Base-by-base conservation (phyloP, 2,888 invertebrate genomes). In the Lydus trimaculatus region DNA sequence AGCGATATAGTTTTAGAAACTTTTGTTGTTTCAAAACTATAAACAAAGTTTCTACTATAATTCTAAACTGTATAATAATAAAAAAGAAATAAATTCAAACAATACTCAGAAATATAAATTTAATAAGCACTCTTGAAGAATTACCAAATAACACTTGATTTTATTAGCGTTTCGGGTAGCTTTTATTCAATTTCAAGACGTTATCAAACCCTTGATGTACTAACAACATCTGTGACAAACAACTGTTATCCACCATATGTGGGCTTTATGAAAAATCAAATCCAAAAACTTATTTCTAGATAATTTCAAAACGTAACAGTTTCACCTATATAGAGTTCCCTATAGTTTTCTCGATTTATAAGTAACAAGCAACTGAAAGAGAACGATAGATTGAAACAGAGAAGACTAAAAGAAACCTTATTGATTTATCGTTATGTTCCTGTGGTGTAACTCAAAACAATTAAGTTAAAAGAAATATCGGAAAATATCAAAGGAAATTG, bases 401-500 rank as follows among this genome's bases (percentile, higher is more conserved):
- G 11, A 13, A 33, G 7, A 20, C 2, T n/a, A 6, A 15, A 3
- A 1, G 31, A 15, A 31, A 28, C 15, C 23, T 8, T 33, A 60
- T 60, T 28, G 60, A 60, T 60, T 60, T n/a, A 60, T 36, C 60
- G 60, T n/a, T 5, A 4, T 8, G 31, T 48, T 65, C 61, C 62
- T 39, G 36, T 13, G 31, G n/a, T 43, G 17, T 17, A 65, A 65
- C 31, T 58, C 33, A 69, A 68, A 69, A 69, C 68, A 65, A 69
- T 69, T 69, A 68, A 43, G 48, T 59, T 68, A 62, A 65, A 59
- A 59, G 62, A 65, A 25, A 69, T n/a, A n/a, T n/a, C n/a, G n/a
- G n/a, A n/a, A n/a, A n/a, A n/a, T n/a, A n/a, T n/a, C n/a, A 36
- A 48, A 43, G 66, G 69, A 69, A 66, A 66, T 60, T 69, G 61